Evolutionary conservation across 2,888 invertebrate species (phyloP).

Genomic region (Ophraella communa): DNA sequence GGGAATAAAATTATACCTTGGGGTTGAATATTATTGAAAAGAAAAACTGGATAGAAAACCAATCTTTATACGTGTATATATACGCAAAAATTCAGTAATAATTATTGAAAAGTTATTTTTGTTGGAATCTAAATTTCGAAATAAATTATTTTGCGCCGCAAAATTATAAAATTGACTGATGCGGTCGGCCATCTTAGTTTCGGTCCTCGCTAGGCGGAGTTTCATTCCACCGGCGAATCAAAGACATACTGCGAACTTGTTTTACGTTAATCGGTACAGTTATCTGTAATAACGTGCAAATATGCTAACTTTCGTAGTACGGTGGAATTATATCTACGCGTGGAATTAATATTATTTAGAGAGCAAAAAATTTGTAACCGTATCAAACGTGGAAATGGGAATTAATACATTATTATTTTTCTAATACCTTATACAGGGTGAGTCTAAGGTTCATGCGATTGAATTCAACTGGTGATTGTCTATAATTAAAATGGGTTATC

Average conservation of each 20-base stretch:
- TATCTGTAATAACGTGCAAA: slow-evolving; percentile 1
- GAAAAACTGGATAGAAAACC: too few species aligned
- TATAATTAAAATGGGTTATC: too few species aligned
- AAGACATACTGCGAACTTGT: slow-evolving; percentile 40
- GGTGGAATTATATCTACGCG: not conserved
- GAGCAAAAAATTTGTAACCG: too few species aligned
- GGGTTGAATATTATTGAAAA: too few species aligned
- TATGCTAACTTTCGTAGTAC: not conserved
- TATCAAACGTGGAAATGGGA: too few species aligned
- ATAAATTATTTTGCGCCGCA: slow-evolving; percentile 25
- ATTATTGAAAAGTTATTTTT: not conserved
- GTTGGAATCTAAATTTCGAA: slow-evolving; percentile 6
- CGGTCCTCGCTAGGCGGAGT: slow-evolving; percentile 46
- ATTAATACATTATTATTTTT: too few species aligned
- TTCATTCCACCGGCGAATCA: slow-evolving; percentile 42
- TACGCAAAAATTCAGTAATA: too few species aligned
- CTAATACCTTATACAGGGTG: too few species aligned
- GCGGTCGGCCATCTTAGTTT: slow-evolving; percentile 48
- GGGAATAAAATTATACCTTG: too few species aligned
- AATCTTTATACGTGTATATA: too few species aligned
- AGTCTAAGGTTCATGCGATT: too few species aligned
- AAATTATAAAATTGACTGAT: slow-evolving; percentile 18
- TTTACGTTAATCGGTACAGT: slow-evolving; percentile 13
- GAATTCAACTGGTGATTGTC: too few species aligned
- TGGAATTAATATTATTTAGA: not conserved